Base-by-base conservation (phyloP, 2,888 invertebrate species). In the Agrotis puta region DNA sequence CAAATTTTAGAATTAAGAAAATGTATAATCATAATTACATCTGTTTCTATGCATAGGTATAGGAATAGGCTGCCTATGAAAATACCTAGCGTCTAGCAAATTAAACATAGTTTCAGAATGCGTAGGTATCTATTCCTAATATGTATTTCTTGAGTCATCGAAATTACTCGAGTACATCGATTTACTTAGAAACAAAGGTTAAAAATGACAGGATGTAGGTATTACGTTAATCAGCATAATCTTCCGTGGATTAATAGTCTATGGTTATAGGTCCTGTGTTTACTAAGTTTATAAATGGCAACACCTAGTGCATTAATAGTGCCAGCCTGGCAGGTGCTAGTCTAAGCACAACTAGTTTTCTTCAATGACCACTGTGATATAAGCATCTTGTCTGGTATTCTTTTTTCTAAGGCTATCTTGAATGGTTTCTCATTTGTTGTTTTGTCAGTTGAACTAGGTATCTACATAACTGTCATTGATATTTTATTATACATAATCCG, bases 301-400 rank as follows among this genome's bases (percentile, higher is more conserved):
- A 58, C 54, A 56, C n/a, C n/a, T 56, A 18, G 22, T 51, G 24
- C 43, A 43, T 58, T 48, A 56, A 68, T 33, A 81, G 27, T 27
- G 53, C 43, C 68, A 54, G 70, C 59, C 74, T 22, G 53, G 33
- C 70, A 57, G 70, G 65, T 78, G 70, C 57, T 20, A 51, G 24
- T 58, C 43, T 65, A 58, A 62, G 62, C 58, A 56, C 27, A 67
- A 79, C 83, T 73, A 48, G 77, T 80, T 80, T 69, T 61, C 20
- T 73, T 57, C 54, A 62, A 57, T 70, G 11, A 51, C 33, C 39
- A 43, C 61, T 68, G 43, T 59, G 54, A 73, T 73, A 66, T 71
- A 57, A 67, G 56, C 67, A 77, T 57, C 59, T 69, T 61, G 51
- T 50, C n/a, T 16, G 5, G 33, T 53, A n/a, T 33, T 50, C 16